Percentiles rank a stretch among this genome's conserved stretches.
Conservation (phyloP, 2,888 invertebrate species). For the Platerodrilus igneus region DNA sequence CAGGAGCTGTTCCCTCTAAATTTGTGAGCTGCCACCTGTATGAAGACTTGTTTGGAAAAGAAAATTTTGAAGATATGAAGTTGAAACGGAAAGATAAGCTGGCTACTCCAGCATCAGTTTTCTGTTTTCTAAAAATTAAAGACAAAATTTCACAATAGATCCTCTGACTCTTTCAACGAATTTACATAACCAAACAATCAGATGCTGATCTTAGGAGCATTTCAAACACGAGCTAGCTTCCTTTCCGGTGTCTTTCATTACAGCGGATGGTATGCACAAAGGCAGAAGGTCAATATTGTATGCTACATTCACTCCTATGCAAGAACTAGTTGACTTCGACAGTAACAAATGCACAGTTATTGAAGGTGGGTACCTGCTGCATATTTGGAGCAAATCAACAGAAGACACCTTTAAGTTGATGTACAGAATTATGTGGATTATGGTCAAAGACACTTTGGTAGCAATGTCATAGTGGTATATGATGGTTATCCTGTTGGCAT, state of each 20-base stretch:
- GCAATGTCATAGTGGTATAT: slow-evolving; percentile 16
- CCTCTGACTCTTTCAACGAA: slow-evolving; percentile 19
- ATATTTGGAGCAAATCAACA: slow-evolving; percentile 2
- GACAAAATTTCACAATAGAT: slow-evolving; percentile 18
- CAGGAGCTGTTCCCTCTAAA: slow-evolving; percentile 15
- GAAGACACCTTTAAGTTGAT: slow-evolving; percentile 6
- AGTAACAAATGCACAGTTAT: slow-evolving; percentile 9
- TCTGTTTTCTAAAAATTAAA: slow-evolving; percentile 13
- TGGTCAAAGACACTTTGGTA: slow-evolving; percentile 14
- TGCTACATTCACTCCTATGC: slow-evolving; percentile 4
- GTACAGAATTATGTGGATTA: slow-evolving; percentile 9
- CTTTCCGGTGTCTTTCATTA: slow-evolving; percentile 20
- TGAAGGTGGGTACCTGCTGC: slow-evolving; percentile 14
- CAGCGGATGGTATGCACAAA: slow-evolving; percentile 20
- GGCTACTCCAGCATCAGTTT: slow-evolving; percentile 2
- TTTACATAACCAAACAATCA: slow-evolving; percentile 19
- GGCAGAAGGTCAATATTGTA: slow-evolving; percentile 15
- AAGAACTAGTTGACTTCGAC: neutral
- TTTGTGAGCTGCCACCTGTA: slow-evolving; percentile 21
- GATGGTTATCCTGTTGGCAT: slow-evolving; percentile 16
- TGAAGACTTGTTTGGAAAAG: slow-evolving; percentile 7
- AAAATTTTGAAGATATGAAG: slow-evolving; percentile 11
- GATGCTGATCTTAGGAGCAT: slow-evolving; percentile 14
- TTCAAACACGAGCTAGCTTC: slow-evolving; percentile 23
- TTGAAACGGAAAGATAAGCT: slow-evolving; percentile 7